Evolutionary conservation across 2,888 invertebrate genomes (phyloP), one percentile per base, ranked within the genome.

Genomic region (Agrochola macilenta): DNA sequence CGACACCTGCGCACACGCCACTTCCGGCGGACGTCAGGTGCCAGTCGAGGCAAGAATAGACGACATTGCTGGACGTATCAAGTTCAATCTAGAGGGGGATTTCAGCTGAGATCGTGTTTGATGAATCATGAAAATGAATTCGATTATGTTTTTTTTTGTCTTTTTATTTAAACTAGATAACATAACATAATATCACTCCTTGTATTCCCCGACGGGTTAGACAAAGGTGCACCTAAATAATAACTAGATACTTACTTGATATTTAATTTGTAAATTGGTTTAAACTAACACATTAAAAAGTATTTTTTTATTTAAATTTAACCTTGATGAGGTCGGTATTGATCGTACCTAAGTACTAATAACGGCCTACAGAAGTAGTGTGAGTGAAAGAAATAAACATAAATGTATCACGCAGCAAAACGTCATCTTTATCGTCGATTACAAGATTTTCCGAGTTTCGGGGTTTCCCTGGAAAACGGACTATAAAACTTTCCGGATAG

Each of bases 21-120:
- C 83, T 90, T 92, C 91, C 92, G 89, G 80, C 88, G 90, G 88
- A 89, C 77, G 87, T 83, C 84, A 88, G 85, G 88, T 88, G 87
- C n/a, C 65, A 66, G 64, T 23, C 61, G 76, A 43, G 68, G 73
- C 65, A 77, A 88, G 75, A 86, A 88, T 88, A 88, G 83, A 83
- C 83, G 88, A 83, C 88, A 88, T 88, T 88, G 86, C 81, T 71
- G 52, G 57, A 66, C 26, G 71, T 83, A 87, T 83, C 84, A 88
- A 88, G 88, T 88, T 88, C 88, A 88, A 88, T 86, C 54, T 72
- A 76, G 61, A 70, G 58, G 26, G 23, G 49, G 12, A 43, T 69
- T 54, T 58, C 35, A 35, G n/a, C 30, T 68, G 14, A n/a, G 14
- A 54, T 35, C 46, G 52, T 49, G 5, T 57, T 52, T 49, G 17